phyloP scores from a whole-genome alignment of 2,888 invertebrate species.

The Lutraria lutraria region DNA sequence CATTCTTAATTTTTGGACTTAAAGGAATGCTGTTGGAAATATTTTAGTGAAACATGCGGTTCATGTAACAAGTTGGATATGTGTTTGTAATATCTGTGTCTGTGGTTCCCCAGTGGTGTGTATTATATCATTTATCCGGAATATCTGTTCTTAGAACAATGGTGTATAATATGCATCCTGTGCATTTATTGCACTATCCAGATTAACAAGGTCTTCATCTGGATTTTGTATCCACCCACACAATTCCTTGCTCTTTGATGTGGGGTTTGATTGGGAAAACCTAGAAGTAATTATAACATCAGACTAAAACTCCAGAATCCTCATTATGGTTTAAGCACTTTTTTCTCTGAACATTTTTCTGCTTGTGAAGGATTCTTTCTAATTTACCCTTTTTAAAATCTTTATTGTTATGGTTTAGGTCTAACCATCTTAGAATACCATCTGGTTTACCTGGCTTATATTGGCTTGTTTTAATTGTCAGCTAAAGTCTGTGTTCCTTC shows the following conservation, averaged over 20 bases:
- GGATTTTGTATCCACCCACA: background rate
- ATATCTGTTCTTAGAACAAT: background rate
- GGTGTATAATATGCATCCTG: background rate
- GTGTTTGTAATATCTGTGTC: background rate
- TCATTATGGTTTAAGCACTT: background rate
- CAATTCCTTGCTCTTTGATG: background rate
- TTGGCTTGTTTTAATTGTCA: constrained; percentile 1
- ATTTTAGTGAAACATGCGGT: no score
- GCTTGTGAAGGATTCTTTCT: background rate
- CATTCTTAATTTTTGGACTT: no score
- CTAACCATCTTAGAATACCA: background rate
- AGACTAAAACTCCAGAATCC: background rate
- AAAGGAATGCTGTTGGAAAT: no score
- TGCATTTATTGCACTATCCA: background rate
- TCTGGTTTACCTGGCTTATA: background rate
- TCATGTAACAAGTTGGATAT: background rate
- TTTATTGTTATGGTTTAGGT: background rate
- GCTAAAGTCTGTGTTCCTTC: background rate
- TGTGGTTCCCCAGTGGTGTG: background rate
- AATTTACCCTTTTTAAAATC: background rate
- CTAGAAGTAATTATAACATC: background rate
- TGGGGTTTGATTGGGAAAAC: background rate
- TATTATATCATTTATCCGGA: background rate
- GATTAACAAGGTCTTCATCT: background rate
- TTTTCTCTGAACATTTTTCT: background rate